Conservation (phyloP, 2,888 invertebrate genomes). For the Andrena marginata region DNA sequence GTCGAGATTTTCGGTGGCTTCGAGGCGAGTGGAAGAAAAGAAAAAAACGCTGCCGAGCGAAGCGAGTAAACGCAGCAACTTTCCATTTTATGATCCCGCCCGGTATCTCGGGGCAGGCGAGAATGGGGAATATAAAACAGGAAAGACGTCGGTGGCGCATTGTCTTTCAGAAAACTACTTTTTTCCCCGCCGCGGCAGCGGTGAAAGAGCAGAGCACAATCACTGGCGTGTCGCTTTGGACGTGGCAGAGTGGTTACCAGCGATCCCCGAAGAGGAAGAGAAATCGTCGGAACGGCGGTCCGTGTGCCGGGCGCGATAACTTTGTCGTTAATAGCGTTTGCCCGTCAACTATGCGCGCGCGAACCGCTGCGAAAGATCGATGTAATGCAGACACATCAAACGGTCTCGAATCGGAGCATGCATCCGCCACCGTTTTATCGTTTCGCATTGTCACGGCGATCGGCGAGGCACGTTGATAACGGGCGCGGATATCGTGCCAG, state of each 20-base stretch:
- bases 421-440: conserved; percentile 67
- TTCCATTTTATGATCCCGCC: conserved; percentile 24
- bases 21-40: background rate
- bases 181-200: background rate
- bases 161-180: conserved; percentile 24
- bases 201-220: conserved; percentile 10
- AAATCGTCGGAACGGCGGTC: conserved; percentile 38
- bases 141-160: background rate
- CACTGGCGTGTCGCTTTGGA: conserved; percentile 8
- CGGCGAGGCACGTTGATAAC: conserved; percentile 59
- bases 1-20: conserved; percentile 21
- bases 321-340: conserved; percentile 41
- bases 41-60: background rate
- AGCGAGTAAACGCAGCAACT: background rate
- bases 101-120: background rate
- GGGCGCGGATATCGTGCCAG: conserved; percentile 42
- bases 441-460: conserved; percentile 54
- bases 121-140: conserved; percentile 1
- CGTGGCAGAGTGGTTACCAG: background rate
- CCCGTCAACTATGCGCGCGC: conserved; percentile 9
- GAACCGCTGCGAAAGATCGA: conserved; percentile 47
- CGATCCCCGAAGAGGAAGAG: conserved; percentile 51
- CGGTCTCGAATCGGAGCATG: conserved; percentile 64
- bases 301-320: conserved; percentile 26
- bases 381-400: conserved; percentile 50